A percentile compares a stretch with the other conserved stretches of the same genome.
Evolutionary conservation across 2,797 vertebrate species (phyloP).

Genomic region (Danio jaintianensis): DNA sequence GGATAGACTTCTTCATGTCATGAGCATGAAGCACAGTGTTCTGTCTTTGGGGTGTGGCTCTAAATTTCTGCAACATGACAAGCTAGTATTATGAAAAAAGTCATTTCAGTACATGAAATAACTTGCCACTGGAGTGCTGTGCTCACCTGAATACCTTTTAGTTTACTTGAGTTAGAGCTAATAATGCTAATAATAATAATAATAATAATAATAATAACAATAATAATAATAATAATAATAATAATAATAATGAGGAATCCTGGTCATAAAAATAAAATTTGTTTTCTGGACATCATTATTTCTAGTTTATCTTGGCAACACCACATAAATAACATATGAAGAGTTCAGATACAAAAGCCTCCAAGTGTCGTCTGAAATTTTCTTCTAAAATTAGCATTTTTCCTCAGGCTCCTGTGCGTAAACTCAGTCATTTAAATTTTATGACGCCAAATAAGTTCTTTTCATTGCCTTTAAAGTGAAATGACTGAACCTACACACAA

Average conservation of each 20-base stretch:
- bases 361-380: no score
- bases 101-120: conserved; percentile 39
- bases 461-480: no score
- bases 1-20: not conserved
- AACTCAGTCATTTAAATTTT: no score
- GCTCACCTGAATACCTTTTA: not conserved
- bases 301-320: no score
- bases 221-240: no score
- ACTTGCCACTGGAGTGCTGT: conserved; percentile 31
- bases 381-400: no score
- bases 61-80: conserved; percentile 18
- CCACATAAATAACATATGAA: no score
- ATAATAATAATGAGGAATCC: not conserved
- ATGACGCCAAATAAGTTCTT: no score
- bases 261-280: not conserved
- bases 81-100: conserved; percentile 17
- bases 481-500: no score
- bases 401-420: no score
- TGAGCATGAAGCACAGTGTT: not conserved
- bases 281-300: not conserved
- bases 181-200: not conserved
- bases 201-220: not conserved
- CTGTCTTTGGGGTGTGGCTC: conserved; percentile 32
- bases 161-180: not conserved
- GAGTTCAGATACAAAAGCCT: no score